Evolutionary conservation across 2,888 invertebrate species (phyloP).

Genomic region (Drosophila falleni): DNA sequence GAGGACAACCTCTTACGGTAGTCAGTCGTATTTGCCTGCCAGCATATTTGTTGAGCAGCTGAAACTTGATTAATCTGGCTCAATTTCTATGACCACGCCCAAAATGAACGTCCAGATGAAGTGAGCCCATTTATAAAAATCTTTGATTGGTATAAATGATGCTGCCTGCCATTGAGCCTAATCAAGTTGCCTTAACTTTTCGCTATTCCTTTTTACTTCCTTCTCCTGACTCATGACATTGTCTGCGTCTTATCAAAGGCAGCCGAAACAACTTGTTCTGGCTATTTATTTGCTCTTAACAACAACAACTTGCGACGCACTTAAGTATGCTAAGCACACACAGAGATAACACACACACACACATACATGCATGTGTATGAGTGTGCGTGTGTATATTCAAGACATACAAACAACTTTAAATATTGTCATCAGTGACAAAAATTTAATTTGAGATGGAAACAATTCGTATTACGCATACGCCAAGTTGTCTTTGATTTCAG

Average conservation of each 20-base stretch:
- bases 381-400: constrained; percentile 1
- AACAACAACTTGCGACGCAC: constrained; percentile 32
- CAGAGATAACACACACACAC: constrained; percentile 10
- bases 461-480: constrained; percentile 40
- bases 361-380: background rate
- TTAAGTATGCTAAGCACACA: constrained; percentile 66
- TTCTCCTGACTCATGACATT: background rate
- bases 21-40: constrained; percentile 40
- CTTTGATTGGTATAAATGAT: constrained; percentile 79
- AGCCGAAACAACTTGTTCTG: constrained; percentile 34
- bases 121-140: constrained; percentile 63
- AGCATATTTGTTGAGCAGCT: constrained; percentile 38
- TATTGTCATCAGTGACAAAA: constrained; percentile 37
- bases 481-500: constrained; percentile 24
- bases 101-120: constrained; percentile 2
- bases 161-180: constrained; percentile 57
- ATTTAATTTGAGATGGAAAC: constrained; percentile 30
- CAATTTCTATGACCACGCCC: constrained; percentile 19
- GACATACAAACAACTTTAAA: constrained; percentile 32
- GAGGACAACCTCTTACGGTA: background rate
- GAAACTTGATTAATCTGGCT: constrained; percentile 56
- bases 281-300: constrained; percentile 38
- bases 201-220: background rate
- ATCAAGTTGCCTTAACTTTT: constrained; percentile 60
- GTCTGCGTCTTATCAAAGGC: constrained; percentile 28